phyloP scores from a whole-genome alignment of 1,140 invertebrate genomes.

The Aphelenchoides fujianensis region DNA sequence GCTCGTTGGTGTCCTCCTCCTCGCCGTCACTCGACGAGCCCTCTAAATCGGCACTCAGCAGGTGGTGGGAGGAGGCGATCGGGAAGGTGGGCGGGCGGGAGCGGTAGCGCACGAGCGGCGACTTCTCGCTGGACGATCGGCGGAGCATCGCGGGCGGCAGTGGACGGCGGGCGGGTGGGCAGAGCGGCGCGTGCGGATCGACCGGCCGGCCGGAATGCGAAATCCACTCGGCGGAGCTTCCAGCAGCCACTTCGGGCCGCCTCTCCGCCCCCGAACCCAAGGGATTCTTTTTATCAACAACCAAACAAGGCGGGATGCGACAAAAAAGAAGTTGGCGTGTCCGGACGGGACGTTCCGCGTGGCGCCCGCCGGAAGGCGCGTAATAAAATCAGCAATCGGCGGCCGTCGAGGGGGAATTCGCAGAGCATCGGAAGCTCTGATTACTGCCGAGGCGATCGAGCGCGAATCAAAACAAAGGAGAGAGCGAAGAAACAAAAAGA shows the following conservation, averaged over 20 bases:
- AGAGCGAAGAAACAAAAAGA: no score
- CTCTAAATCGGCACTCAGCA: not conserved
- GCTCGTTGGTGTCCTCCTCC: not conserved
- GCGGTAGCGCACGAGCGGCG: not conserved
- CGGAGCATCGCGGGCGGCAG: not conserved
- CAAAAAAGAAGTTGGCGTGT: not conserved
- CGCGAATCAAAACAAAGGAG: no score
- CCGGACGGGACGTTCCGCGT: not conserved
- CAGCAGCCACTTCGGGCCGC: not conserved
- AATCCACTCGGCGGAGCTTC: not conserved
- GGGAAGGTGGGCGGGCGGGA: not conserved
- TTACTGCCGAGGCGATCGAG: no score
- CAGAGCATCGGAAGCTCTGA: no score
- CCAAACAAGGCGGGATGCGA: not conserved
- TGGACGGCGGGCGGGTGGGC: not conserved
- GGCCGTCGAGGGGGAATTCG: not conserved
- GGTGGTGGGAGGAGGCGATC: not conserved
- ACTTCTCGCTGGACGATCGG: not conserved
- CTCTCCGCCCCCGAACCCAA: not conserved
- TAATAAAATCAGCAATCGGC: constrained; percentile 1
- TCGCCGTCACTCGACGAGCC: not conserved
- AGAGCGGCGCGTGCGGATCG: not conserved
- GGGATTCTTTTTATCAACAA: constrained; percentile 1
- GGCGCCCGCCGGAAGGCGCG: no score
- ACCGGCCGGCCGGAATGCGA: not conserved